These are phyloP conservation scores for Hydrotaea cyrtoneurina DNA, from an alignment of 2,888 invertebrate species.

Conservation along the genomic window DNA sequence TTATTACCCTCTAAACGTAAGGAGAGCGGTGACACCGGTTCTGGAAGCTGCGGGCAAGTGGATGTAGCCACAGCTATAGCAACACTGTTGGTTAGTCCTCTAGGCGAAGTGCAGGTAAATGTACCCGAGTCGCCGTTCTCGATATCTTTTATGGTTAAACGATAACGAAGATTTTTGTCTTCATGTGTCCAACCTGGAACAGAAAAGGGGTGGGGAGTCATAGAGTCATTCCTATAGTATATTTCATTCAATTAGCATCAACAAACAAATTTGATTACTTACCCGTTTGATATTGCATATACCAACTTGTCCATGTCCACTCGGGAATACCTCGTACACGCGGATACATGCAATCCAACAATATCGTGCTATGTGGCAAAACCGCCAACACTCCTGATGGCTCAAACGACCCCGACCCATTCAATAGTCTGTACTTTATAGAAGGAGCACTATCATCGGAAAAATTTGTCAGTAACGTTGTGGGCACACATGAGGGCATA, in stretches of 20 bases:
- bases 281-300: slow-evolving; percentile 90
- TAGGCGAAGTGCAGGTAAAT: slow-evolving; percentile 91
- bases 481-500: slow-evolving; percentile 92
- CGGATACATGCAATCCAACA: slow-evolving; percentile 91
- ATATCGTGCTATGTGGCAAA: slow-evolving; percentile 88
- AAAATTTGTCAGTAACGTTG: slow-evolving; percentile 91
- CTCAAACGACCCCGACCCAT: slow-evolving; percentile 90
- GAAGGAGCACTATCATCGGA: slow-evolving; percentile 93
- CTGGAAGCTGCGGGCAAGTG: slow-evolving; percentile 84
- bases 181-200: slow-evolving; percentile 80
- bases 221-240: too few species aligned
- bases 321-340: slow-evolving; percentile 89
- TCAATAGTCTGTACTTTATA: slow-evolving; percentile 87
- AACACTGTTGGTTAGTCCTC: slow-evolving; percentile 85
- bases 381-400: slow-evolving; percentile 90
- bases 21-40: slow-evolving; percentile 84
- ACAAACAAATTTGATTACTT: slow-evolving; percentile 36
- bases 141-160: slow-evolving; percentile 90
- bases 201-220: too few species aligned
- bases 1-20: slow-evolving; percentile 89
- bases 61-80: slow-evolving; percentile 86
- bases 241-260: too few species aligned
- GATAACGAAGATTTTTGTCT: slow-evolving; percentile 90
- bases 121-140: slow-evolving; percentile 91
- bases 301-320: slow-evolving; percentile 93